Evolutionary conservation across 2,888 invertebrate genomes (phyloP).

Genomic region (Arctia plantaginis): DNA sequence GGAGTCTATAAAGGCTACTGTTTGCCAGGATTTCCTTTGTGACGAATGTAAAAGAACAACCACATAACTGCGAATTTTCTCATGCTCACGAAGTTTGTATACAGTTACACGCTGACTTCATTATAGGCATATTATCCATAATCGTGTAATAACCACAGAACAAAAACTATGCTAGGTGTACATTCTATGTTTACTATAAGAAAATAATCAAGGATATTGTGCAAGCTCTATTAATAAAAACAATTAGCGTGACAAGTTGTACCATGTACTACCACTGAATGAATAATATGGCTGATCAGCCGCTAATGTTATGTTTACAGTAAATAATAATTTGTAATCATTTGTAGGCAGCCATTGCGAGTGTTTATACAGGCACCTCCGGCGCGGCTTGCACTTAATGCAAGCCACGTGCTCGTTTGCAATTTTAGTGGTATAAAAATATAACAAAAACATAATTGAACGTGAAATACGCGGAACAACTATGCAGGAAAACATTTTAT

Average conservation of each 20-base stretch:
- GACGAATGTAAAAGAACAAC: conserved; percentile 2
- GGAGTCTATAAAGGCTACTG: too few relatives aligned
- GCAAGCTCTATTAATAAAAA: conserved; percentile 30
- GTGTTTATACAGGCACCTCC: neutral
- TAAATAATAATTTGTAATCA: conserved; percentile 8
- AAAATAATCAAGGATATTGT: conserved; percentile 26
- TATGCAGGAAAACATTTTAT: conserved; percentile 4
- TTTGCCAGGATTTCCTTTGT: conserved; percentile 5
- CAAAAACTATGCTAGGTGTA: neutral
- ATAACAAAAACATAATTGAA: neutral
- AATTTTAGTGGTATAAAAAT: neutral
- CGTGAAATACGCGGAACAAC: neutral
- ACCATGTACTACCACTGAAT: conserved; percentile 7
- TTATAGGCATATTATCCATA: neutral
- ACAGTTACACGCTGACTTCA: conserved; percentile 5
- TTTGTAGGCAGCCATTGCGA: neutral
- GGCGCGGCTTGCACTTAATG: neutral
- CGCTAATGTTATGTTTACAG: neutral
- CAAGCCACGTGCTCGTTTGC: neutral
- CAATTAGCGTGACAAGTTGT: conserved; percentile 33
- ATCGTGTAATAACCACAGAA: neutral
- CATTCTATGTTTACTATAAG: conserved; percentile 1
- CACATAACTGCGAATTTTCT: neutral
- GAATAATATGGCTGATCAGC: conserved; percentile 13
- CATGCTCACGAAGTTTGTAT: neutral